phyloP scores from a whole-genome alignment of 2,113 vertebrate genomes.

The Cavia aperea region DNA sequence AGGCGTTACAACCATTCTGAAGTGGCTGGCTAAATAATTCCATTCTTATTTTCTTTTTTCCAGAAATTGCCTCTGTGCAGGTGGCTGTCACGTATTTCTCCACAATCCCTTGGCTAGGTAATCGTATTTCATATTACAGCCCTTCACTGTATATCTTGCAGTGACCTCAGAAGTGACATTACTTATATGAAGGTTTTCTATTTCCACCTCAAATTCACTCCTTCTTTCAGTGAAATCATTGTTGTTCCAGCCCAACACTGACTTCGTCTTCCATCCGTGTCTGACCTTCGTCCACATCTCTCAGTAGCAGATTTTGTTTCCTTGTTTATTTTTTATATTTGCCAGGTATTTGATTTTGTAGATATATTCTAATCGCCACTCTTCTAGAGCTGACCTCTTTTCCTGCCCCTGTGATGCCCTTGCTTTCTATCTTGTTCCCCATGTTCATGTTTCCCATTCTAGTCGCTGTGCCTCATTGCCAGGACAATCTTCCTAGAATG shows the following conservation, averaged over 20 bases:
- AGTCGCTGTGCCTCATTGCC: neutral
- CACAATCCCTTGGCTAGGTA: neutral
- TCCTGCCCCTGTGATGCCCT: neutral
- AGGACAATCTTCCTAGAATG: neutral
- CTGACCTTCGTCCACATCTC: neutral
- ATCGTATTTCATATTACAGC: neutral
- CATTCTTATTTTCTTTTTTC: neutral
- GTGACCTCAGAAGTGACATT: neutral
- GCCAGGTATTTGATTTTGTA: neutral
- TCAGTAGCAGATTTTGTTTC: neutral
- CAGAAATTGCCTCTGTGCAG: neutral
- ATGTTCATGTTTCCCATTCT: neutral
- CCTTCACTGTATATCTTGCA: neutral
- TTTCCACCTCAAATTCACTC: neutral
- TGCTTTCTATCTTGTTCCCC: neutral
- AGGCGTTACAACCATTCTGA: neutral
- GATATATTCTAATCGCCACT: neutral
- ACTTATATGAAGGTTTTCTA: neutral
- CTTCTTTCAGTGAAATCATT: neutral
- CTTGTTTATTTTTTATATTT: neutral
- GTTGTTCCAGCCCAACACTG: neutral
- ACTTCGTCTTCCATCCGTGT: neutral
- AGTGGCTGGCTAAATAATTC: neutral
- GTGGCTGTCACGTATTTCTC: neutral
- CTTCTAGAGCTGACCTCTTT: neutral